Evolutionary conservation across 92 coral and sea anemone genomes (phyloP).

Genomic region (Phenganax stokvisi): DNA sequence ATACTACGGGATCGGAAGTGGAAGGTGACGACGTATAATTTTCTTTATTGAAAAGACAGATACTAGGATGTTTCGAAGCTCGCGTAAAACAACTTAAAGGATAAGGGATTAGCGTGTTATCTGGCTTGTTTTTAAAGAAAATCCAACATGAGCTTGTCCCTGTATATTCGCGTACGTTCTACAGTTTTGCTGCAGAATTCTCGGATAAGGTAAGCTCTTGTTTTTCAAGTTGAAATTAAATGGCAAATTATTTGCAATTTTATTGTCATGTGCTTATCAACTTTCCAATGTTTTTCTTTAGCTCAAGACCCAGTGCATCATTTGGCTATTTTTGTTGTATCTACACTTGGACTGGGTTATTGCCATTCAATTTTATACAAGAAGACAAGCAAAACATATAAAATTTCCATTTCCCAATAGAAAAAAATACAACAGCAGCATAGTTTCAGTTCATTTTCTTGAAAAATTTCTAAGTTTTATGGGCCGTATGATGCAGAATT

Average conservation of each 20-base stretch:
- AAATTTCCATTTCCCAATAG: neutral
- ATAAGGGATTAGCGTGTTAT: neutral
- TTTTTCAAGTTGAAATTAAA: too few species aligned
- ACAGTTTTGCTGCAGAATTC: too few species aligned
- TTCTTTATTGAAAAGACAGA: neutral
- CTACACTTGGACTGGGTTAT: too few species aligned
- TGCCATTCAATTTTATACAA: neutral
- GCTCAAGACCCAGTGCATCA: too few species aligned
- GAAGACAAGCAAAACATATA: neutral
- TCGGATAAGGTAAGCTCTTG: too few species aligned
- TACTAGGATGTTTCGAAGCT: neutral
- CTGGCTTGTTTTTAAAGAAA: neutral
- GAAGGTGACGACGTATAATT: constrained; percentile 9
- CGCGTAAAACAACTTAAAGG: neutral
- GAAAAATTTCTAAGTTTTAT: neutral
- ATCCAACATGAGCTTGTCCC: too few species aligned
- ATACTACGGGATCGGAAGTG: neutral
- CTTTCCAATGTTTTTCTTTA: too few species aligned
- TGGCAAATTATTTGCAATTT: too few species aligned
- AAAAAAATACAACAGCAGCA: neutral
- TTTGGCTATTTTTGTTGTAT: too few species aligned
- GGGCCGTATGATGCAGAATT: neutral
- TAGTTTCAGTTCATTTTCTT: neutral
- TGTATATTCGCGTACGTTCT: too few species aligned
- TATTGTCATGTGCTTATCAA: too few species aligned